Percentiles rank a stretch among this genome's conserved stretches.
Conservation (phyloP, 2,113 vertebrate species). For the Lepus timidus region DNA sequence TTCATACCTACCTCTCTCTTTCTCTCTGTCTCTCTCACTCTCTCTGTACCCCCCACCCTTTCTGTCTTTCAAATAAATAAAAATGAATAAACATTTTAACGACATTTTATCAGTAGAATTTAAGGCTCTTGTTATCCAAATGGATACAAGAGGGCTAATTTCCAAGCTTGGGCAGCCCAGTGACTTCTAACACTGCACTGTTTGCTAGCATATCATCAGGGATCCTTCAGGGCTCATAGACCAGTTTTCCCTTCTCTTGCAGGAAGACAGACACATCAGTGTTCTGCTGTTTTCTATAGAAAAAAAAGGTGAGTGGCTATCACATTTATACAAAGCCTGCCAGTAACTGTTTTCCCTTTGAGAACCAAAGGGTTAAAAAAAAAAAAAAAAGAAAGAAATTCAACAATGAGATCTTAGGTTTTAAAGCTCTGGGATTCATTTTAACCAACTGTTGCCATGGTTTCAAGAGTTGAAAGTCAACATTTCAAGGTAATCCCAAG, state of each 20-base stretch:
- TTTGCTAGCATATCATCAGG: neutral
- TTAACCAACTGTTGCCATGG: constrained; percentile 77
- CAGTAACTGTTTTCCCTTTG: constrained; percentile 54
- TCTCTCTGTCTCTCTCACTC: too few relatives aligned
- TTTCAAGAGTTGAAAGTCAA: constrained; percentile 76
- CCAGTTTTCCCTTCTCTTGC: neutral
- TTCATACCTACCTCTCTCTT: too few relatives aligned
- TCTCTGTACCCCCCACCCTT: too few relatives aligned
- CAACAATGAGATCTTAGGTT: constrained; percentile 61
- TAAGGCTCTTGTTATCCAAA: neutral
- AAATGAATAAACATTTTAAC: too few relatives aligned
- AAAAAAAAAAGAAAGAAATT: constrained; percentile 65
- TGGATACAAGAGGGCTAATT: neutral
- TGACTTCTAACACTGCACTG: neutral
- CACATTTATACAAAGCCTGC: neutral
- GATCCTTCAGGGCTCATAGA: neutral
- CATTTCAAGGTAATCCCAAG: constrained; percentile 74
- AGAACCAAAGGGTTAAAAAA: constrained; percentile 61
- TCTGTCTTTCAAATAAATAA: neutral
- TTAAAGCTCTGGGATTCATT: constrained; percentile 61
- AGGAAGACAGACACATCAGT: neutral
- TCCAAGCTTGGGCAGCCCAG: neutral
- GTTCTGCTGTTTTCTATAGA: constrained; percentile 11
- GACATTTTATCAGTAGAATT: neutral
- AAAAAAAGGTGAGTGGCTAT: neutral